Percentiles rank a stretch among this genome's conserved stretches.
phyloP scores from a whole-genome alignment of 1,140 invertebrate species.

The Orius laevigatus region DNA sequence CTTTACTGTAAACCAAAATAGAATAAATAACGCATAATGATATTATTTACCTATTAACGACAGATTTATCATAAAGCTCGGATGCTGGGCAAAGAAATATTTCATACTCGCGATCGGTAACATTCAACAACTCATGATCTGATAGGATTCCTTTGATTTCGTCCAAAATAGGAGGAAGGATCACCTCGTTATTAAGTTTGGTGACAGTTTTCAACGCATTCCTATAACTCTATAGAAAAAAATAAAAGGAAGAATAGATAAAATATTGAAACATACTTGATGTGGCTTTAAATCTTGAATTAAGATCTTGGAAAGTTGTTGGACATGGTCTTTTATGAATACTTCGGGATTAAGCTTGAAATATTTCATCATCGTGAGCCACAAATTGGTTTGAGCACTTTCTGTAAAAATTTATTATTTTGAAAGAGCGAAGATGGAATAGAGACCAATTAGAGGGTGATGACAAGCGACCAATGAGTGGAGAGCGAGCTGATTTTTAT shows the following conservation, averaged over 20 bases:
- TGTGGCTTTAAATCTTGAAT: constrained; percentile 39
- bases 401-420: constrained; percentile 17
- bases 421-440: not conserved
- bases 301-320: constrained; percentile 39
- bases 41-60: constrained; percentile 54
- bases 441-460: constrained; percentile 41
- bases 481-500: constrained; percentile 30
- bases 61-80: constrained; percentile 77
- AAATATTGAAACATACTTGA: constrained; percentile 28
- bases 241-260: constrained; percentile 11
- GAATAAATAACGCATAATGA: not conserved
- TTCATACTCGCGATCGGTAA: constrained; percentile 76
- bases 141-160: constrained; percentile 39
- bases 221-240: constrained; percentile 32
- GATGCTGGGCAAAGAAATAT: constrained; percentile 78
- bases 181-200: constrained; percentile 40
- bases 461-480: constrained; percentile 47
- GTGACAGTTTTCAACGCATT: constrained; percentile 49
- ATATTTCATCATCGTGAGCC: constrained; percentile 41
- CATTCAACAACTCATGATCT: constrained; percentile 47
- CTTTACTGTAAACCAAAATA: constrained; percentile 29
- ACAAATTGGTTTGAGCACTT: constrained; percentile 32
- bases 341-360: constrained; percentile 35
- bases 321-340: constrained; percentile 35
- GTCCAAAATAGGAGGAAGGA: constrained; percentile 40